Evolutionary conservation across 2,113 vertebrate species (phyloP).

Genomic region (Carlito syrichta): DNA sequence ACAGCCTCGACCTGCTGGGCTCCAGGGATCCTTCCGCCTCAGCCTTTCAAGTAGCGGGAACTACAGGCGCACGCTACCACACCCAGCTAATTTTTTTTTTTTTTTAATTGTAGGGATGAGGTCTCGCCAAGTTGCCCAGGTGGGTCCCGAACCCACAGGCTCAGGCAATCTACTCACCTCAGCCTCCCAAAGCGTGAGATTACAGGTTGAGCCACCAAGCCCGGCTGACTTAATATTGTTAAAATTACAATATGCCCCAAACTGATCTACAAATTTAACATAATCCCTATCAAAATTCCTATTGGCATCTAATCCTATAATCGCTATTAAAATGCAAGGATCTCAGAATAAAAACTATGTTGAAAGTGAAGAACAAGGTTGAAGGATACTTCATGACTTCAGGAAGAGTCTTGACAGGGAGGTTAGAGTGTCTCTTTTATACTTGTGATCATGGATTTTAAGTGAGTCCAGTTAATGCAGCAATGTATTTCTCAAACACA

Average conservation of each 20-base stretch:
- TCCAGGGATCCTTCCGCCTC: too few relatives aligned
- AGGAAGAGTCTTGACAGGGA: not conserved
- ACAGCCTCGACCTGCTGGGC: too few relatives aligned
- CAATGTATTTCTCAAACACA: not conserved
- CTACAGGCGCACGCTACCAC: too few relatives aligned
- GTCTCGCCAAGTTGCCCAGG: too few relatives aligned
- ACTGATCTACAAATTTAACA: not conserved
- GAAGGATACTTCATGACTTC: not conserved
- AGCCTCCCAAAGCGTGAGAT: too few relatives aligned
- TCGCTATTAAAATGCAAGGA: not conserved
- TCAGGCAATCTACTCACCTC: too few relatives aligned
- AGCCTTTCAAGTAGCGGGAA: too few relatives aligned
- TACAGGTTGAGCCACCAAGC: too few relatives aligned
- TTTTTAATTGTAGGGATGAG: too few relatives aligned
- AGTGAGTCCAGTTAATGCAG: not conserved
- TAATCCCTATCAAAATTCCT: not conserved
- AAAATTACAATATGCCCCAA: not conserved
- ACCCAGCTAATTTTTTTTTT: too few relatives aligned
- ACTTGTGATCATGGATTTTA: not conserved
- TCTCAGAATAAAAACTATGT: not conserved
- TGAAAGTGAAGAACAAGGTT: conserved; percentile 2
- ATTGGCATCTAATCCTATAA: not conserved
- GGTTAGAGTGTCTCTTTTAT: not conserved
- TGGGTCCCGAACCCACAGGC: too few relatives aligned
- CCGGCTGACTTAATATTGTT: not conserved